Evolutionary conservation across 2,888 invertebrate species (phyloP), one percentile per base, ranked within the genome.

Genomic region (Trissolcus brochymenae): DNA sequence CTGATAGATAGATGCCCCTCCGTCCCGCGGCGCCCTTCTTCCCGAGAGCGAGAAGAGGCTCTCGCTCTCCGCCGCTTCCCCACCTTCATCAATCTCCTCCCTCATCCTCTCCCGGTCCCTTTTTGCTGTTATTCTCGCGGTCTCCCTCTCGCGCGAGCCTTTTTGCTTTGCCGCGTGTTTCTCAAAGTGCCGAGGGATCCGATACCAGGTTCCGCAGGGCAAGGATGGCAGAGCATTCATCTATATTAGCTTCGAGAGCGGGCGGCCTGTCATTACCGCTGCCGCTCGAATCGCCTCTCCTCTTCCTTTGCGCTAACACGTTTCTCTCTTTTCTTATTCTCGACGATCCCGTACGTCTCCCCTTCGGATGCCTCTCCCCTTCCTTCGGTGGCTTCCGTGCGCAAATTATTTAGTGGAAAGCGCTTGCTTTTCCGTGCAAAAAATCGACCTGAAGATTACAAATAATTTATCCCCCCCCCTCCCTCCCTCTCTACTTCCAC

Each of bases 211-310:
- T 83, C 88, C 86, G 85, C 84, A 84, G 87, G 87, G 86, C 86
- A 86, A 87, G 85, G 84, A 87, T 87, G 87, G 86, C 86, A 87
- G 87, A 84, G 89, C 89, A 89, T 88, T 89, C 88, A 88, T 89
- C 88, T 89, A 87, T 88, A 89, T 89, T 89, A 89, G 89, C 89
- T 89, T 85, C 88, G 88, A 88, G 86, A 89, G 87, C 88, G 86
- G 85, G 87, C 87, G 88, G 89, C 87, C 88, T 89, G 89, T 89
- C 88, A 89, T 89, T 89, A 89, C 86, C 88, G 87, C 84, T 84
- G 86, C 88, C 87, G 87, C 84, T 85, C 82, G 77, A 77, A 78
- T 81, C 80, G 35, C 35, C 35, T 35, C 83, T 71, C 79, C 79
- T 79, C 72, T 75, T 72, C 72, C 74, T 72, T 75, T 76, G 43